These are phyloP conservation scores for Dolichomitus sp. DNA, from an alignment of 2,888 invertebrate species.

Conservation along the genomic window DNA sequence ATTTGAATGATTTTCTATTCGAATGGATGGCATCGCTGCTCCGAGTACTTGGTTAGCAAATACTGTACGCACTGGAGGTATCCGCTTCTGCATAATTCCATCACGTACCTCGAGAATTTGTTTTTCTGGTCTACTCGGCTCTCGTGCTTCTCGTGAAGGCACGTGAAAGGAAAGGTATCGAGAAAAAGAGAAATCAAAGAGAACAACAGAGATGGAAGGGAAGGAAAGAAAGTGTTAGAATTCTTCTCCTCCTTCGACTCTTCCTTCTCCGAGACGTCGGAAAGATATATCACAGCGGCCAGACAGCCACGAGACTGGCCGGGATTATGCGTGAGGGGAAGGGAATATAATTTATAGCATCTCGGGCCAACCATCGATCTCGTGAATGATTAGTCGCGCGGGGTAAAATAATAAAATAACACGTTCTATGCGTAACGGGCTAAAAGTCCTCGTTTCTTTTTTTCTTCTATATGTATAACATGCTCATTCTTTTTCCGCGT, in stretches of 20 bases:
- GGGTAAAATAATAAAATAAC: slow-evolving; percentile 13
- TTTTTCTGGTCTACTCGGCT: slow-evolving; percentile 51
- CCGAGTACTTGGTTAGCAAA: slow-evolving; percentile 17
- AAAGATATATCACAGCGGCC: slow-evolving; percentile 48
- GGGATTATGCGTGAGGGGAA: slow-evolving; percentile 61
- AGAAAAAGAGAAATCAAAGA: slow-evolving; percentile 1
- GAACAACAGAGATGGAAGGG: slow-evolving; percentile 38
- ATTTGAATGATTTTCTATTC: too few relatives aligned
- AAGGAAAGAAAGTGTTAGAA: slow-evolving; percentile 66
- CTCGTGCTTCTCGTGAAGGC: slow-evolving; percentile 21
- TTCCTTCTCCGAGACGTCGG: slow-evolving; percentile 55
- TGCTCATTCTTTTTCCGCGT: slow-evolving; percentile 2
- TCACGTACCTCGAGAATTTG: slow-evolving; percentile 65
- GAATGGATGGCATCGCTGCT: too few relatives aligned
- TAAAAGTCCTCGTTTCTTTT: background rate
- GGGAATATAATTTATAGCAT: slow-evolving; percentile 62
- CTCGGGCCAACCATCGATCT: slow-evolving; percentile 50
- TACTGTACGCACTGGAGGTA: slow-evolving; percentile 31
- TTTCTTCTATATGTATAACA: background rate
- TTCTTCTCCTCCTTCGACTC: slow-evolving; percentile 60
- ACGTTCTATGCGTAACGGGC: slow-evolving; percentile 11
- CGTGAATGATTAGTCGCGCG: slow-evolving; percentile 44
- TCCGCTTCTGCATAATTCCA: slow-evolving; percentile 61
- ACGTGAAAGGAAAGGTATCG: background rate
- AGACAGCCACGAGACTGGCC: slow-evolving; percentile 65